Percentiles rank a stretch among this genome's conserved stretches.
phyloP scores from a whole-genome alignment of 1,140 invertebrate species.

The Drosophila busckii region DNA sequence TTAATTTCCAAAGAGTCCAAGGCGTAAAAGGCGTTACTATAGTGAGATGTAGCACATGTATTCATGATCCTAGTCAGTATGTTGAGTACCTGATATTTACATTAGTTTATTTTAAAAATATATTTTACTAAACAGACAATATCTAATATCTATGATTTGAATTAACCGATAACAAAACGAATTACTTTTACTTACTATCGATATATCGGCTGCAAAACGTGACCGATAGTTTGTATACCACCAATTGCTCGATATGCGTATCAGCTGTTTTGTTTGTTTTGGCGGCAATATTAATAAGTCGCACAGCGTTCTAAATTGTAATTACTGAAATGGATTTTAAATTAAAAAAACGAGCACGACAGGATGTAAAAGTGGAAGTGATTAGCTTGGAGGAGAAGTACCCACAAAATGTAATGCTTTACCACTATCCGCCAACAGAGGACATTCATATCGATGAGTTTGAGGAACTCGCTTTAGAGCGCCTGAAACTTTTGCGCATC shows the following conservation, averaged over 20 bases:
- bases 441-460: constrained; percentile 90
- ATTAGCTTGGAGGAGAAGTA: constrained; percentile 80
- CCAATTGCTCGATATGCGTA: neutral
- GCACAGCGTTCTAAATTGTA: neutral
- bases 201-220: too few species aligned
- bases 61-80: constrained; percentile 51
- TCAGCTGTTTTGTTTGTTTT: constrained; percentile 42
- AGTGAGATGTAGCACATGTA: neutral
- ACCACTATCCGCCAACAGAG: constrained; percentile 87
- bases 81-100: constrained; percentile 55
- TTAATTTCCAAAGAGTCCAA: constrained; percentile 43
- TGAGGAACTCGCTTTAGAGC: constrained; percentile 91
- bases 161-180: neutral
- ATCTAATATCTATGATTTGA: neutral
- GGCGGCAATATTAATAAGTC: constrained; percentile 39
- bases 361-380: constrained; percentile 65
- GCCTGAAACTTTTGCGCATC: constrained; percentile 88
- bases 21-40: constrained; percentile 1
- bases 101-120: neutral
- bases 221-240: neutral
- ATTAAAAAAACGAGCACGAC: constrained; percentile 55
- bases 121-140: constrained; percentile 1
- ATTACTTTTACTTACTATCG: neutral
- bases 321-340: constrained; percentile 60
- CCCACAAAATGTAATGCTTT: constrained; percentile 89